These are phyloP conservation scores for Chelonus formosanus DNA, from an alignment of 2,888 invertebrate species.

Conservation along the genomic window DNA sequence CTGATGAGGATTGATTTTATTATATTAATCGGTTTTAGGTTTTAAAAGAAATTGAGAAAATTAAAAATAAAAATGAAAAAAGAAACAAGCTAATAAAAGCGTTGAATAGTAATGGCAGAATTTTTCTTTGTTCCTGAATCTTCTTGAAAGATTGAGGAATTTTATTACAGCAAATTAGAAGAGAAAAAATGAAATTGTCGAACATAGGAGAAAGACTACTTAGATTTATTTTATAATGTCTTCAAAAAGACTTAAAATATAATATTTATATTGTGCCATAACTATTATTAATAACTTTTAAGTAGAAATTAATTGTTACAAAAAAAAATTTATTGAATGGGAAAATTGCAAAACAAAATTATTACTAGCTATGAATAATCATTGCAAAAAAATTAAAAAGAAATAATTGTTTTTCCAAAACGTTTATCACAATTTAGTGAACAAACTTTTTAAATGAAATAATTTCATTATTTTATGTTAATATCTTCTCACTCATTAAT, in stretches of 20 bases:
- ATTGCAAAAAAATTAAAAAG: conserved; percentile 24
- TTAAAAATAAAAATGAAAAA: conserved; percentile 44
- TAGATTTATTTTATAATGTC: conserved; percentile 65
- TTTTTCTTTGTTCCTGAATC: conserved; percentile 39
- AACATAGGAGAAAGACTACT: conserved; percentile 62
- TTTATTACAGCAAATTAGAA: conserved; percentile 30
- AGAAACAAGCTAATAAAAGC: conserved; percentile 41
- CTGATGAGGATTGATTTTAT: too few relatives aligned
- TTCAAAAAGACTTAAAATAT: conserved; percentile 64
- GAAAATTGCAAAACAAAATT: conserved; percentile 52
- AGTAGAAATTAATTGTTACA: conserved; percentile 63
- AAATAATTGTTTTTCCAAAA: background rate
- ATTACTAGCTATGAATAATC: conserved; percentile 30
- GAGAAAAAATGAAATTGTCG: conserved; percentile 52
- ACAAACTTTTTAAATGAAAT: conserved; percentile 5
- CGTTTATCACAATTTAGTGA: conserved; percentile 29
- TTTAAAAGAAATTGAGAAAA: conserved; percentile 2
- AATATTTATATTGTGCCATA: conserved; percentile 65
- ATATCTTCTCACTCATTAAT: too few relatives aligned
- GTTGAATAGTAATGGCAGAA: conserved; percentile 34
- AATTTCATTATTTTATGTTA: background rate
- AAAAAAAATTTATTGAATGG: conserved; percentile 57
- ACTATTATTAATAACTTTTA: conserved; percentile 62
- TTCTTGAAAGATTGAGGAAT: background rate
- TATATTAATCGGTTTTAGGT: too few relatives aligned